Conservation (phyloP, 2,113 vertebrate species). For the Tor tambroides region DNA sequence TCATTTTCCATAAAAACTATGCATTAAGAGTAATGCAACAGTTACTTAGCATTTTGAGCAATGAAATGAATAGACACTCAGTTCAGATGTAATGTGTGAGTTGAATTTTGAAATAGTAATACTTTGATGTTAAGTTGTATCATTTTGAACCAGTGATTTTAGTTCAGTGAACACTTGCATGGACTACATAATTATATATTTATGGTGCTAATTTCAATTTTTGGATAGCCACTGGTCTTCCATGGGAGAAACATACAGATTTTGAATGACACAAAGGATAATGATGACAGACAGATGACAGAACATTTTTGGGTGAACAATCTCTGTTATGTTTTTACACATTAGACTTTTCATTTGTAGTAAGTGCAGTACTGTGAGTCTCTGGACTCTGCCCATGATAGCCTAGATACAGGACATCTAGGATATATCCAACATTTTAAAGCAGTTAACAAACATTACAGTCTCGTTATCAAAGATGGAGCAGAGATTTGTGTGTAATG, state of each 20-base stretch:
- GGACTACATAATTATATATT: no score
- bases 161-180: no score
- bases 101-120: no score
- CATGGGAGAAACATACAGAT: neutral
- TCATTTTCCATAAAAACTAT: no score
- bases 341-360: neutral
- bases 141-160: no score
- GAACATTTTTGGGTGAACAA: neutral
- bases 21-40: no score
- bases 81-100: no score
- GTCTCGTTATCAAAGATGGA: neutral
- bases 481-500: slow-evolving; percentile 45
- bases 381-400: neutral
- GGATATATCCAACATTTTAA: slow-evolving; percentile 3
- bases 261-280: neutral
- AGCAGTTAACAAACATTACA: slow-evolving; percentile 15
- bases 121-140: no score
- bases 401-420: neutral
- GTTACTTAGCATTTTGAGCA: no score
- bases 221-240: neutral
- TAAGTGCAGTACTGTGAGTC: neutral
- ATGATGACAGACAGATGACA: neutral
- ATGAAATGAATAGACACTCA: no score
- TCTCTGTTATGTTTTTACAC: neutral
- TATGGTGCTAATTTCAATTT: no score